phyloP scores from a whole-genome alignment of 2,113 vertebrate genomes.

The Apodemus speciosus region DNA sequence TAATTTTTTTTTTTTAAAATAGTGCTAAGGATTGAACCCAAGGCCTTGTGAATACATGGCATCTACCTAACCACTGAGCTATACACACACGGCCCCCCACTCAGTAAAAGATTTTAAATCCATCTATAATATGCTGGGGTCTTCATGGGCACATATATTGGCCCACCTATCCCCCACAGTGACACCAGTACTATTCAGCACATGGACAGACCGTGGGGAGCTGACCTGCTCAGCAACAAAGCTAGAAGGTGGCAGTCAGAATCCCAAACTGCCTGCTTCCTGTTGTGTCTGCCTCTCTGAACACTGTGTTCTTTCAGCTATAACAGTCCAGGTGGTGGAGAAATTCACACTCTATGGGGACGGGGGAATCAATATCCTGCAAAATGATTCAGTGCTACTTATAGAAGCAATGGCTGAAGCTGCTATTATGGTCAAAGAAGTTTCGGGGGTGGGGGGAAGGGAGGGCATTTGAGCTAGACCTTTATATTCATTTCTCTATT shows the following conservation, averaged over 20 bases:
- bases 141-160: background rate
- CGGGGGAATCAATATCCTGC: background rate
- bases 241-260: slow-evolving; percentile 21
- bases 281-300: slow-evolving; percentile 45
- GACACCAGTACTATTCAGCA: slow-evolving; percentile 19
- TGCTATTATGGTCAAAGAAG: slow-evolving; percentile 36
- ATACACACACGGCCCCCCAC: background rate
- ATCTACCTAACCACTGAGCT: background rate
- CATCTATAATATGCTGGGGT: background rate
- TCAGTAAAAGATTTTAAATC: background rate
- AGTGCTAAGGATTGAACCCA: background rate
- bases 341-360: background rate
- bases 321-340: background rate
- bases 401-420: background rate
- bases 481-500: slow-evolving; percentile 20
- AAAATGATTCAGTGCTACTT: slow-evolving; percentile 55
- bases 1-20: background rate
- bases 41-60: background rate
- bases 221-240: background rate
- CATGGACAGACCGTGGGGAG: background rate
- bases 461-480: background rate
- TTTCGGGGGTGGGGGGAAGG: slow-evolving; percentile 15
- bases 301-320: slow-evolving; percentile 44
- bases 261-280: slow-evolving; percentile 19
- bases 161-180: background rate